Conservation (phyloP, 2,888 invertebrate species). For the Petrolisthes manimaculis region DNA sequence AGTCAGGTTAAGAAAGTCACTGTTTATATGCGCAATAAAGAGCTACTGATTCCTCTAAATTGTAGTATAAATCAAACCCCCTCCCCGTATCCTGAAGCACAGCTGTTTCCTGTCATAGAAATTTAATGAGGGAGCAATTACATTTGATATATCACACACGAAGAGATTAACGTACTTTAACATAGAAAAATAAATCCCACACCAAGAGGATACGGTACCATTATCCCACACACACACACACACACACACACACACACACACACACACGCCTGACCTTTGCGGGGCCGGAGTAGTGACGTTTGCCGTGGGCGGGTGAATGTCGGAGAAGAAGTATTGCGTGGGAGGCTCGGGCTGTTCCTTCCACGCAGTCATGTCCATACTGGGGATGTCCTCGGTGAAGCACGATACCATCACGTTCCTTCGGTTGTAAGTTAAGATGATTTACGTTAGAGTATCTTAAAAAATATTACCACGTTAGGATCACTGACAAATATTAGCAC, state of each 20-base stretch:
- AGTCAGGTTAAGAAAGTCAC: not conserved
- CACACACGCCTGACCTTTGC: slow-evolving; percentile 6
- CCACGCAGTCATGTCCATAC: slow-evolving; percentile 52
- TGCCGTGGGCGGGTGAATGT: slow-evolving; percentile 34
- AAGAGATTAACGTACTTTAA: no score
- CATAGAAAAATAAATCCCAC: no score
- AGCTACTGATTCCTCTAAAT: not conserved
- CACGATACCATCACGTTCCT: slow-evolving; percentile 52
- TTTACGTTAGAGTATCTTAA: not conserved
- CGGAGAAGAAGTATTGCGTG: slow-evolving; percentile 30
- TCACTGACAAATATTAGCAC: not conserved
- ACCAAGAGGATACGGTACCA: not conserved
- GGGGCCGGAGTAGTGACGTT: slow-evolving; percentile 2
- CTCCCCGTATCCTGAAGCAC: no score
- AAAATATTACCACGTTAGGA: not conserved
- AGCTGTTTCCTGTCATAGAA: no score
- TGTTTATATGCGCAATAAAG: no score
- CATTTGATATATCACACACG: no score
- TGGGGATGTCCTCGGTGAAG: slow-evolving; percentile 24
- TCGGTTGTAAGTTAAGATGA: not conserved
- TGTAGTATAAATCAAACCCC: not conserved
- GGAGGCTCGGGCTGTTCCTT: slow-evolving; percentile 37
- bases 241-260: slow-evolving; percentile 5
- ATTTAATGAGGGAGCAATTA: no score
- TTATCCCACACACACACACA: slow-evolving; percentile 8